phyloP scores from a whole-genome alignment of 2,113 vertebrate species.

The Elaphurus davidianus region DNA sequence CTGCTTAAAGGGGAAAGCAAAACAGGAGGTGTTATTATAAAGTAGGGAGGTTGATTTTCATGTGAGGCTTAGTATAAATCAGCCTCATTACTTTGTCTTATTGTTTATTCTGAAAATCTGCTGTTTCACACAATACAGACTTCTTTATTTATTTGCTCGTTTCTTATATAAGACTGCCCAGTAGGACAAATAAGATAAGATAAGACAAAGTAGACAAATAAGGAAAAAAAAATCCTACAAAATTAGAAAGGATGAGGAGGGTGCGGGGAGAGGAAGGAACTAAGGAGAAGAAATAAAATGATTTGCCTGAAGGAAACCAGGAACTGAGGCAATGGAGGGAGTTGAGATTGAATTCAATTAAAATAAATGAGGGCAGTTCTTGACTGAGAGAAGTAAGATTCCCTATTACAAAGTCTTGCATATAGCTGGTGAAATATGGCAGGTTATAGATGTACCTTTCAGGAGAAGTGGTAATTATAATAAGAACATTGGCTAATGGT shows the following conservation, averaged over 20 bases:
- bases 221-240: not conserved
- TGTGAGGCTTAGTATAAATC: not conserved
- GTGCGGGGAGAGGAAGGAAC: not conserved
- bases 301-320: not conserved
- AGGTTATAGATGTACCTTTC: not conserved
- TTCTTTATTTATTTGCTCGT: not conserved
- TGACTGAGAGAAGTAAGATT: not conserved
- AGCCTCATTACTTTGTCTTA: not conserved
- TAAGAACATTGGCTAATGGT: not conserved
- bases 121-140: not conserved
- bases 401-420: not conserved
- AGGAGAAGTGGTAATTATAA: not conserved
- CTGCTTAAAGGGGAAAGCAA: not conserved
- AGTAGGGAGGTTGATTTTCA: slow-evolving; percentile 11
- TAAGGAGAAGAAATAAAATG: not conserved
- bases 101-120: not conserved
- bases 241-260: not conserved
- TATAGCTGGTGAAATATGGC: not conserved
- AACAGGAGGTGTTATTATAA: not conserved
- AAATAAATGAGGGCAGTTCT: not conserved
- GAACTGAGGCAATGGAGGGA: not conserved
- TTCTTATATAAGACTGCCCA: not conserved
- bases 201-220: too few relatives aligned
- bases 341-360: not conserved
- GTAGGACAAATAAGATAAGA: not conserved